Conservation (phyloP, 2,888 invertebrate genomes). For the Drosophila subquinaria region DNA sequence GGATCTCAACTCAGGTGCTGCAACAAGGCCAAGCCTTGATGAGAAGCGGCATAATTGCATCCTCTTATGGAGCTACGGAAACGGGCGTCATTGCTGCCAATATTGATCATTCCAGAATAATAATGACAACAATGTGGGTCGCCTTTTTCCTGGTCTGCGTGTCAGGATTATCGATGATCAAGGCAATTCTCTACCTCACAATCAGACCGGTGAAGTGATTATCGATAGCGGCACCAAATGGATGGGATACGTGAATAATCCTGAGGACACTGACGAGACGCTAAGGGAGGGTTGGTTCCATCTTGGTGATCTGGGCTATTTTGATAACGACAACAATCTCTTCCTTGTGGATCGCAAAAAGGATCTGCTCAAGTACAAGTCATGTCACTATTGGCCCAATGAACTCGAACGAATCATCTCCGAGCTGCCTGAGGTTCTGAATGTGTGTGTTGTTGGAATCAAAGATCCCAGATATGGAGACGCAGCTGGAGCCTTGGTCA, state of each 20-base stretch:
- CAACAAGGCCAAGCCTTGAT: constrained; percentile 39
- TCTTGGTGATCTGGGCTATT: constrained; percentile 83
- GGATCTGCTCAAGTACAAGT: constrained; percentile 78
- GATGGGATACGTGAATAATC: constrained; percentile 77
- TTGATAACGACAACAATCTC: constrained; percentile 78
- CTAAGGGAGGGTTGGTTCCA: constrained; percentile 77
- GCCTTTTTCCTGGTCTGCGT: constrained; percentile 50
- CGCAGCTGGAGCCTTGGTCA: constrained; percentile 77
- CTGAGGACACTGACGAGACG: constrained; percentile 53
- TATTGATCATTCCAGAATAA: constrained; percentile 36
- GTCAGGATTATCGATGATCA: constrained; percentile 73
- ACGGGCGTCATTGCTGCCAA: constrained; percentile 49
- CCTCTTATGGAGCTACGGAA: constrained; percentile 66
- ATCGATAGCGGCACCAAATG: constrained; percentile 56
- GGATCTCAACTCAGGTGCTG: constrained; percentile 42
- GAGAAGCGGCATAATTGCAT: constrained; percentile 33
- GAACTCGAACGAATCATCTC: constrained; percentile 78
- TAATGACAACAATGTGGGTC: constrained; percentile 62
- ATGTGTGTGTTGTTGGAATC: constrained; percentile 78
- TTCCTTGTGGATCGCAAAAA: constrained; percentile 80
- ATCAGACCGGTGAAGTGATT: constrained; percentile 76
- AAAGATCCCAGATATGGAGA: constrained; percentile 64
- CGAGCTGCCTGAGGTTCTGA: constrained; percentile 70
- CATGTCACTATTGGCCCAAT: constrained; percentile 73
- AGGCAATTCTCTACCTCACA: constrained; percentile 59